Evolutionary conservation across 2,888 invertebrate species (phyloP), one percentile per base, ranked within the genome.

Genomic region (Invenusta paracnida): DNA sequence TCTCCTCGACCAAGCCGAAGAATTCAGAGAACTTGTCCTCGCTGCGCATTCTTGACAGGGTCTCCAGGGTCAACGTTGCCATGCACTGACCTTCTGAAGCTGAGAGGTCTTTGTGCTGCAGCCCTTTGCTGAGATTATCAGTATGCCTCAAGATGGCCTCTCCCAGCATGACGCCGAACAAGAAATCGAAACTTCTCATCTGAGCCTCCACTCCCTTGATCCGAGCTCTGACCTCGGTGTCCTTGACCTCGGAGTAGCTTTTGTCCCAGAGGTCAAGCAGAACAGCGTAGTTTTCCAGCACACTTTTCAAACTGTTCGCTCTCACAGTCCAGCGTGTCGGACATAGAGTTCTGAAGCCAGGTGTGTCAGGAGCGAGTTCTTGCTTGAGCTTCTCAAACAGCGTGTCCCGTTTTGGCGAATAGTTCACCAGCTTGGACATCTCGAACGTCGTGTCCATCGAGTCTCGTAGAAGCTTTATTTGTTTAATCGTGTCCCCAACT

Each of bases 261-360:
- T 29, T 0, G n/a, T 86, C 86, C 84, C 84, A 86, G 0, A 85
- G 31, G 0, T 87, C 85, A 1, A 28, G 85, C 0, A 86, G 28
- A 13, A 17, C 29, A 86, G 28, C 73, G 30, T 86, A 86, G 30
- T 86, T 86, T 66, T 86, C 67, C 23, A 86, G 0, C 1, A 85
- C 31, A 23, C 83, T 85, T 48, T 1, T 0, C 31, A 86, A 28
- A 27, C 28, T n/a, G 5, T 86, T 67, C 27, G 86, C 86, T 28
- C 86, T 31, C 1, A 88, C 88, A 29, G 87, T 88, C 87, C 87
- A 88, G 17, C 88, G 67, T 11, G 87, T 88, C 67, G 88, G 87
- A 85, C 88, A 83, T 30, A 86, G 84, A 0, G 79, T 82, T 13
- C 88, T 23, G 29, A 88, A 84, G 25, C 87, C 87, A 0, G 88